A percentile compares a stretch with the other conserved stretches of the same genome.
Evolutionary conservation across 2,797 vertebrate species (phyloP).

Genomic region (Muscicapa comitata): DNA sequence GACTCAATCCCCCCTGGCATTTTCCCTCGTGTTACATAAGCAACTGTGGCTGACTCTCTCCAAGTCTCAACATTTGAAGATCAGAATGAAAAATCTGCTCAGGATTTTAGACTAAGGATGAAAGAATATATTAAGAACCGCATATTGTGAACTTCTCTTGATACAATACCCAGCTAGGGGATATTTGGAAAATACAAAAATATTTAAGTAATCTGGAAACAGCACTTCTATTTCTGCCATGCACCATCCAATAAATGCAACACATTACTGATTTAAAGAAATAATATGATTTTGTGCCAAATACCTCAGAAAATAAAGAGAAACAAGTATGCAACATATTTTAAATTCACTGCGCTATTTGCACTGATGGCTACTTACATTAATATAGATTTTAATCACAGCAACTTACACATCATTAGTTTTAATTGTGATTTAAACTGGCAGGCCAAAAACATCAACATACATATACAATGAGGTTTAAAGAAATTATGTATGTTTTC

Average conservation of each 20-base stretch:
- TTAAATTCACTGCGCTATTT: not conserved
- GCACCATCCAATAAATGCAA: not conserved
- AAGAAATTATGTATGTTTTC: not conserved
- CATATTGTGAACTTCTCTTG: not conserved
- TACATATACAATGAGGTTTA: not conserved
- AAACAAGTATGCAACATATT: not conserved
- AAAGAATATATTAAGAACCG: not conserved
- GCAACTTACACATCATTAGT: not conserved
- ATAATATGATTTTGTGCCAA: not conserved
- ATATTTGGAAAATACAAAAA: not conserved
- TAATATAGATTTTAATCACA: not conserved
- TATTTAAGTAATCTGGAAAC: not conserved
- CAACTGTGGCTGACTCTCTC: not conserved
- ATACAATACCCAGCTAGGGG: not conserved
- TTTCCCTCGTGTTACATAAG: not conserved
- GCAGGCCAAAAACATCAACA: not conserved
- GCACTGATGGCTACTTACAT: not conserved
- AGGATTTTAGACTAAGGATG: not conserved
- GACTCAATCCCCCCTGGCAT: not conserved
- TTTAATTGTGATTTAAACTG: not conserved
- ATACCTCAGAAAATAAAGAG: not conserved
- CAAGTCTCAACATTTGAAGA: not conserved
- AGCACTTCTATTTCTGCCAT: not conserved
- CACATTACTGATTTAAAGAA: not conserved
- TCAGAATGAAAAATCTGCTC: not conserved